Percentiles rank a stretch among this genome's conserved stretches.
Evolutionary conservation across 2,113 vertebrate species (phyloP).

Genomic region (Clarias magur): DNA sequence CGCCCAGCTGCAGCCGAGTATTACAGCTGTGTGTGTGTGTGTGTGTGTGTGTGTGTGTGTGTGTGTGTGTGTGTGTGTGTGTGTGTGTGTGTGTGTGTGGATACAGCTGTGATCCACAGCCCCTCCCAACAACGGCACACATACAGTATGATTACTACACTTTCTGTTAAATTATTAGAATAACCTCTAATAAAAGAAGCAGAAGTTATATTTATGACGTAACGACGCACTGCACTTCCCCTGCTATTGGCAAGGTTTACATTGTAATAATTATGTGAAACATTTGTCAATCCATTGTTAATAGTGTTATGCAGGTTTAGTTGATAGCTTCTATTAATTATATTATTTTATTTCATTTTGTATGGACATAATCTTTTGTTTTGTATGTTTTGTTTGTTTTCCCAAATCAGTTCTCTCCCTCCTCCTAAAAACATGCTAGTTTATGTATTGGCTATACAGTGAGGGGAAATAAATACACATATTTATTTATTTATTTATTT

Average conservation of each 20-base stretch:
- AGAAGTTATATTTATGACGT: background rate
- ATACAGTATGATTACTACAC: background rate
- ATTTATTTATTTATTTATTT: too few relatives aligned
- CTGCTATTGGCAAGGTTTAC: background rate
- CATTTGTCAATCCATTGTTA: background rate
- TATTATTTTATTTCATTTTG: background rate
- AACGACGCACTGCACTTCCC: background rate
- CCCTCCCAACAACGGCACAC: conserved; percentile 28
- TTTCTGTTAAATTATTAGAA: background rate
- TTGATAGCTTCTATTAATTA: background rate
- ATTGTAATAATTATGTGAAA: background rate
- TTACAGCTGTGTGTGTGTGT: background rate
- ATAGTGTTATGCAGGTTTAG: background rate
- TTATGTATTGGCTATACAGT: background rate
- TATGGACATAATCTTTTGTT: background rate
- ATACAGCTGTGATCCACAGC: background rate
- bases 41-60: background rate
- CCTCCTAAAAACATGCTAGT: background rate
- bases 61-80: background rate
- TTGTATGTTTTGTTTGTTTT: background rate
- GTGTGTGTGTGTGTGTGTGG: background rate
- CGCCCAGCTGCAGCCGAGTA: background rate
- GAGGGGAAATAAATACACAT: background rate
- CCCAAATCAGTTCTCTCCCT: background rate
- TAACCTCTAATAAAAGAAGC: background rate